These are phyloP conservation scores for Nycticryphes semicollaris DNA, from an alignment of 2,113 vertebrate species.

Conservation along the genomic window DNA sequence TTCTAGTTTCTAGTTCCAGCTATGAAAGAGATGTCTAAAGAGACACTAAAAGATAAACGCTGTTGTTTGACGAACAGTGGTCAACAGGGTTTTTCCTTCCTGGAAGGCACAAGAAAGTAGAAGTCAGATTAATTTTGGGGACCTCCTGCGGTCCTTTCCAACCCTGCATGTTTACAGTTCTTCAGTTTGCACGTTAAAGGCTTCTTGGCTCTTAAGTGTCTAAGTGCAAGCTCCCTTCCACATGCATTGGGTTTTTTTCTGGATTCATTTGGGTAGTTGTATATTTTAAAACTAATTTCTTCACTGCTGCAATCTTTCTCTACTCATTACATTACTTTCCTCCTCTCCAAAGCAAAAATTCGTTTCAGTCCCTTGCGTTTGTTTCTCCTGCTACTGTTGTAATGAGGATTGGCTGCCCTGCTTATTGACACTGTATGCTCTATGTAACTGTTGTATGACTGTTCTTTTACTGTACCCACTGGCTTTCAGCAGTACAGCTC, in stretches of 20 bases:
- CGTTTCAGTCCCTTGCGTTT: not conserved
- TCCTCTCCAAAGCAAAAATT: not conserved
- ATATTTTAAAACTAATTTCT: not conserved
- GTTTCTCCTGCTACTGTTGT: not conserved
- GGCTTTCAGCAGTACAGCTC: not conserved
- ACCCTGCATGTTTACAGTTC: not conserved
- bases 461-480: not conserved
- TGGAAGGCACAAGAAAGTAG: not conserved
- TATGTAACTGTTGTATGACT: not conserved
- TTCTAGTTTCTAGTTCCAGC: not conserved
- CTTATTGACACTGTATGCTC: fast-evolving
- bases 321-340: not conserved
- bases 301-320: not conserved
- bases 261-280: not conserved
- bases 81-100: not conserved
- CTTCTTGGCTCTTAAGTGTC: not conserved
- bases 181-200: not conserved
- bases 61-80: not conserved
- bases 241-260: not conserved
- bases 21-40: not conserved
- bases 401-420: not conserved
- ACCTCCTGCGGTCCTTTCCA: not conserved
- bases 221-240: not conserved
- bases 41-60: not conserved
- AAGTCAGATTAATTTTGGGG: not conserved